Percentiles rank a stretch among this genome's conserved stretches.
Conservation (phyloP, 2,113 vertebrate genomes). For the Takifugu flavidus region DNA sequence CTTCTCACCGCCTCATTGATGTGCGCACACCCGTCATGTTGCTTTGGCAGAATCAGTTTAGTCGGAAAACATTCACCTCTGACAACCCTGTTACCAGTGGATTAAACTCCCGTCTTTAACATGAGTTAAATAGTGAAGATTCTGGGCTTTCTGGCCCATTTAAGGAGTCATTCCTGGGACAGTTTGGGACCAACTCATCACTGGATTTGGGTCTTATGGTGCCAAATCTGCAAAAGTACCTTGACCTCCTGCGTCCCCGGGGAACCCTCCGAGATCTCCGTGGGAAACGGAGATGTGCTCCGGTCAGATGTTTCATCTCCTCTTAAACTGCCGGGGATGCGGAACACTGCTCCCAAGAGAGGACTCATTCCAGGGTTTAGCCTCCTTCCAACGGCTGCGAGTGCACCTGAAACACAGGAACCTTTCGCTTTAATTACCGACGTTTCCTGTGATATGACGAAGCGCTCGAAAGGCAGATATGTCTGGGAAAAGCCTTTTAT, state of each 20-base stretch:
- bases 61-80: conserved; percentile 8
- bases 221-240: conserved; percentile 42
- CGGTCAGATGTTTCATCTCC: conserved; percentile 56
- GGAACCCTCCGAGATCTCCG: conserved; percentile 17
- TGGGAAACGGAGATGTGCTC: conserved; percentile 37
- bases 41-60: conserved; percentile 15
- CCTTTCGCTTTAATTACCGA: conserved; percentile 25
- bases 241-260: conserved; percentile 46
- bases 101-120: too few species aligned
- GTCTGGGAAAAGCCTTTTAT: conserved; percentile 1
- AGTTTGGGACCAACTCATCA: too few species aligned
- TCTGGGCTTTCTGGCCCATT: conserved; percentile 3
- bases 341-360: conserved; percentile 20
- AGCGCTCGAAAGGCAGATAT: neutral
- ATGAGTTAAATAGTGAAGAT: too few species aligned
- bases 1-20: conserved; percentile 19
- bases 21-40: conserved; percentile 35
- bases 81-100: too few species aligned
- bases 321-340: conserved; percentile 49
- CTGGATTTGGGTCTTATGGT: too few species aligned
- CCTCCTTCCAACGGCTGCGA: conserved; percentile 23
- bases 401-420: conserved; percentile 44
- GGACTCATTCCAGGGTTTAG: conserved; percentile 27
- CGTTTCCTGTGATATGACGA: neutral
- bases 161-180: conserved; percentile 47